A percentile compares a stretch with the other conserved stretches of the same genome.
Conservation (phyloP, 2,888 invertebrate genomes). For the Buathra laborator region DNA sequence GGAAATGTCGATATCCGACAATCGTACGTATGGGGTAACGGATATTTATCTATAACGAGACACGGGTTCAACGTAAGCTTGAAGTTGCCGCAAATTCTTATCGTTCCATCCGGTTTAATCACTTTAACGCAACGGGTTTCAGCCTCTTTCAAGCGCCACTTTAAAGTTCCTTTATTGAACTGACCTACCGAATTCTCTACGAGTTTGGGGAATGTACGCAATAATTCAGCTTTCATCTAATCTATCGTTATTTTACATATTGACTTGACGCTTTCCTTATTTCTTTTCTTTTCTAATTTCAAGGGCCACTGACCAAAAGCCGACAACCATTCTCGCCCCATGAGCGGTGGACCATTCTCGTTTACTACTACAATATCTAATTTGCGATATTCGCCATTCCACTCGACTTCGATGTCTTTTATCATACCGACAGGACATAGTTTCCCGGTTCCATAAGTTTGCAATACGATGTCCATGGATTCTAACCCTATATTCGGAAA, state of each 20-base stretch:
- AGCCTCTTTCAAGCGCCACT: slow-evolving; percentile 1
- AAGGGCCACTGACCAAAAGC: not conserved
- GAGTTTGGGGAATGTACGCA: slow-evolving; percentile 8
- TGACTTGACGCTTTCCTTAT: not conserved
- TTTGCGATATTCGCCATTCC: slow-evolving; percentile 10
- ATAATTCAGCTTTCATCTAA: not conserved
- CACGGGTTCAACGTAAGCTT: not conserved
- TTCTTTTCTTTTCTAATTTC: not conserved
- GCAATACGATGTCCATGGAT: not conserved
- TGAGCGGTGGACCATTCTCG: slow-evolving; percentile 19
- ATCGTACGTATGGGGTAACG: not conserved
- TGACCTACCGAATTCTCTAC: slow-evolving; percentile 10
- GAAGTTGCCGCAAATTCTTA: not conserved
- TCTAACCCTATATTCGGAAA: not conserved
- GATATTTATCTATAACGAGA: not conserved
- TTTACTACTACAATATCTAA: slow-evolving; percentile 5
- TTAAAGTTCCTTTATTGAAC: slow-evolving; percentile 15
- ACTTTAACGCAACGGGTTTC: slow-evolving; percentile 17
- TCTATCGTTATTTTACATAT: not conserved
- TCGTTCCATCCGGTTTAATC: not conserved
- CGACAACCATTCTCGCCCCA: not conserved
- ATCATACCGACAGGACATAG: not conserved
- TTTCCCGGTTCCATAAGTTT: slow-evolving; percentile 9
- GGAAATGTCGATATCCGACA: no score
- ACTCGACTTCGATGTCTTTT: slow-evolving; percentile 6